Evolutionary conservation across 2,888 invertebrate species (phyloP).

Genomic region (Diaperis boleti): DNA sequence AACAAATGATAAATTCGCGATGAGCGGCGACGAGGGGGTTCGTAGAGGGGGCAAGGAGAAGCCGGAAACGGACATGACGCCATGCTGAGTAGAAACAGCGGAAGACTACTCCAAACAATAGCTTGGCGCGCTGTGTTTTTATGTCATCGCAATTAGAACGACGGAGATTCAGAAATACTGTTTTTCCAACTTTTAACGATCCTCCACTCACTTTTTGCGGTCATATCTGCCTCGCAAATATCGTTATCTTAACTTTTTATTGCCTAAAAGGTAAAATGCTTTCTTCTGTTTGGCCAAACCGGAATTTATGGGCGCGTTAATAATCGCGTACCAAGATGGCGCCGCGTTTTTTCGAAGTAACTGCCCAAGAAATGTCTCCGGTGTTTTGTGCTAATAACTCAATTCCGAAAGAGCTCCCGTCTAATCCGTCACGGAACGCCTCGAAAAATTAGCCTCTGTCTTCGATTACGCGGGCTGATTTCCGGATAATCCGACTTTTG

Average conservation of each 20-base stretch:
- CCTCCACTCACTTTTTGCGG: slow-evolving; percentile 55
- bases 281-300: slow-evolving; percentile 49
- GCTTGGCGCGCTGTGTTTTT: slow-evolving; percentile 64
- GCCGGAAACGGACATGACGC: slow-evolving; percentile 68
- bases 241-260: slow-evolving; percentile 60
- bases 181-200: slow-evolving; percentile 61
- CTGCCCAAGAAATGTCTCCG: neutral
- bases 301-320: slow-evolving; percentile 28
- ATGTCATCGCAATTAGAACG: slow-evolving; percentile 65
- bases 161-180: slow-evolving; percentile 62
- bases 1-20: slow-evolving; percentile 61
- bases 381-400: neutral
- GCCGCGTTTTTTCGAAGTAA: neutral
- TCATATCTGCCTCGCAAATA: slow-evolving; percentile 58
- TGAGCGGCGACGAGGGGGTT: slow-evolving; percentile 43
- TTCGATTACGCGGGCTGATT: slow-evolving; percentile 47
- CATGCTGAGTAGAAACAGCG: slow-evolving; percentile 68
- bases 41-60: slow-evolving; percentile 51
- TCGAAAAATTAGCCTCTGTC: slow-evolving; percentile 39
- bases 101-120: slow-evolving; percentile 66
- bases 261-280: slow-evolving; percentile 53
- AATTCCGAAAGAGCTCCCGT: neutral
- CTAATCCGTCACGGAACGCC: slow-evolving; percentile 63
- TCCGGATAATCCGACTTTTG: slow-evolving; percentile 54
- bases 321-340: slow-evolving; percentile 7